Conservation (phyloP, 2,888 invertebrate genomes). For the Polyploca ridens region DNA sequence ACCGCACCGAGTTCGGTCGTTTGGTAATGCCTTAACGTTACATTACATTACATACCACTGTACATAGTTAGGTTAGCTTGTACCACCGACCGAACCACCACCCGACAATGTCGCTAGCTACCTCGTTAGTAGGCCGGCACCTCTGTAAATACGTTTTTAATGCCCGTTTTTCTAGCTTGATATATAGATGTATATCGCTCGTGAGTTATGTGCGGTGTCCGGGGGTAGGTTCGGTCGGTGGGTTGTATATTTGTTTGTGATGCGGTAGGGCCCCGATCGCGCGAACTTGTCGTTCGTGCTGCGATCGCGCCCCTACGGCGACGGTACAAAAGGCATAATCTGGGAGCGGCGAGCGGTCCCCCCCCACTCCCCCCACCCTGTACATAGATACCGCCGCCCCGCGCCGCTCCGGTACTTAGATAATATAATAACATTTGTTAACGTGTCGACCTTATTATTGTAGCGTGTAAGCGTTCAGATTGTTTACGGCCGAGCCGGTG, state of each 20-base stretch:
- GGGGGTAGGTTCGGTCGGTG: background rate
- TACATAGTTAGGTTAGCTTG: slow-evolving; percentile 29
- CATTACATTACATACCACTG: slow-evolving; percentile 9
- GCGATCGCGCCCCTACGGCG: slow-evolving; percentile 60
- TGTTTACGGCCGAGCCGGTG: slow-evolving; percentile 42
- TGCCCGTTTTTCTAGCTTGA: background rate
- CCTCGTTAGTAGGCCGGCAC: background rate
- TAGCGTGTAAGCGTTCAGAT: slow-evolving; percentile 69
- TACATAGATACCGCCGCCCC: slow-evolving; percentile 28
- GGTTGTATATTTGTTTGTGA: slow-evolving; percentile 63
- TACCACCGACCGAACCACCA: background rate
- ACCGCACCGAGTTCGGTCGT: no score
- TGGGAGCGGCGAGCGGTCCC: slow-evolving; percentile 22
- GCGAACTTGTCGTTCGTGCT: slow-evolving; percentile 44
- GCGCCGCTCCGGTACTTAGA: slow-evolving; percentile 49
- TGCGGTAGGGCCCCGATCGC: slow-evolving; percentile 67
- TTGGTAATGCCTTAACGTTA: no score
- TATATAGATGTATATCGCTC: background rate
- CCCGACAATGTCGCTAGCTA: background rate
- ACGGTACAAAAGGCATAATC: slow-evolving; percentile 79
- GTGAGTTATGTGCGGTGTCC: background rate
- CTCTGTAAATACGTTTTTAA: background rate
- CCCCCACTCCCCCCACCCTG: slow-evolving; percentile 13
- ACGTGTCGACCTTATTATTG: slow-evolving; percentile 62
- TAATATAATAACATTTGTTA: slow-evolving; percentile 58